Evolutionary conservation across 2,888 invertebrate species (phyloP), one percentile per base, ranked within the genome.

Genomic region (Drosophila mimetica): DNA sequence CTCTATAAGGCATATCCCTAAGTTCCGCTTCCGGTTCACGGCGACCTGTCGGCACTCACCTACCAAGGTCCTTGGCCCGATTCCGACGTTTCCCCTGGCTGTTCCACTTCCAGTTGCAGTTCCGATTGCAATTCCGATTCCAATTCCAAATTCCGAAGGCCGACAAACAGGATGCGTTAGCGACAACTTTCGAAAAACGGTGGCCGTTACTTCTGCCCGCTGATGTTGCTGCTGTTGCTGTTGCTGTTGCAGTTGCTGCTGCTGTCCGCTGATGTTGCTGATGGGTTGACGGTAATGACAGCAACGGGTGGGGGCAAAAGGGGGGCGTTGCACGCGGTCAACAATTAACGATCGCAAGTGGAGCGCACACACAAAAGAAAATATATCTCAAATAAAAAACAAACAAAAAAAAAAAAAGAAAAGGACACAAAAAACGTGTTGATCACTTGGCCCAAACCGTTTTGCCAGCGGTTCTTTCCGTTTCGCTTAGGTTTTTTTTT

Each of bases 161-260:
- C 47, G 76, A 76, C 71, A 64, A 81, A 82, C 82, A 82, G 82
- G 82, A 82, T 82, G 84, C 79, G 79, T 74, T 44, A 51, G 83
- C 79, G 76, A 77, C 76, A 77, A 72, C 77, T 75, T 71, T 70
- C 71, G 78, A 67, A 79, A 79, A 39, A 54, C 54, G 54, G 37
- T 28, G 41, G 50, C 37, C 46, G 67, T 44, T 44, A 44, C 44
- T 44, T 44, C 14, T 44, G 44, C 9, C 25, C 44, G 44, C 25
- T 14, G 16, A 28, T 44, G 14, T 28, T 44, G 44, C 11, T 44
- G 25, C 13, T 55, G 57, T 11, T 36, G 53, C 28, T 59, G 54
- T 5, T 65, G 65, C 14, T 39, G 55, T n/a, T 41, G 41, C n/a
- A n/a, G 20, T 3, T 41, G 20, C 20, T 41, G 41, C 6, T 16